Percentiles rank a stretch among this genome's conserved stretches.
phyloP scores from a whole-genome alignment of 2,797 vertebrate species.

The Aeoliscus strigatus region DNA sequence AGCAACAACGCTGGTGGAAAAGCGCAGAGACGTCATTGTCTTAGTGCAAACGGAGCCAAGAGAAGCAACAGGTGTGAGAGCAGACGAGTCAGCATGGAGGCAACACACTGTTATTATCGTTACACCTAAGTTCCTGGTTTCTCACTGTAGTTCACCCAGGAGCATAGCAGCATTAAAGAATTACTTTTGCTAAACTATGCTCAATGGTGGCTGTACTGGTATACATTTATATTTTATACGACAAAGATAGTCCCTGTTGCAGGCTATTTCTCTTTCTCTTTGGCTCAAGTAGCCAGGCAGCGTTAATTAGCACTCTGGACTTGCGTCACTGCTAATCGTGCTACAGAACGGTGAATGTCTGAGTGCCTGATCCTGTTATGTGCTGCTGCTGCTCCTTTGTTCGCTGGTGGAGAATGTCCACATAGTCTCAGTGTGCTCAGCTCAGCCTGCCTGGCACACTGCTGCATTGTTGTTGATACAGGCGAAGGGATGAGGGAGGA shows the following conservation, averaged over 20 bases:
- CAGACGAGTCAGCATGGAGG: conserved; percentile 1
- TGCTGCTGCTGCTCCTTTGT: conserved; percentile 47
- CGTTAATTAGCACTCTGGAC: conserved; percentile 41
- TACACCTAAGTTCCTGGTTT: neutral
- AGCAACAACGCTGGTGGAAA: too few relatives aligned
- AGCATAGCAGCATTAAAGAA: too few relatives aligned
- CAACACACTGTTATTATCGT: neutral
- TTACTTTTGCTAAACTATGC: too few relatives aligned
- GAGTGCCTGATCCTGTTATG: conserved; percentile 50
- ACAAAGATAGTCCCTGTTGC: conserved; percentile 29
- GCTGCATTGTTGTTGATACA: conserved; percentile 48
- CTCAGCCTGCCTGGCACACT: conserved; percentile 29
- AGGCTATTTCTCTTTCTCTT: conserved; percentile 8
- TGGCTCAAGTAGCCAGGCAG: conserved; percentile 24
- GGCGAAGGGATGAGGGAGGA: conserved; percentile 11
- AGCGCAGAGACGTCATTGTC: conserved; percentile 1
- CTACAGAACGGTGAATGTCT: conserved; percentile 41
- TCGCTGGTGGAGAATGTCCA: conserved; percentile 20
- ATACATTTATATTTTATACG: too few relatives aligned
- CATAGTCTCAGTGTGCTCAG: neutral
- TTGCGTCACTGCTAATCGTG: conserved; percentile 57
- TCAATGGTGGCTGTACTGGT: too few relatives aligned
- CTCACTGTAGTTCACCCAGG: neutral
- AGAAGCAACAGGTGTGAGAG: conserved; percentile 59
- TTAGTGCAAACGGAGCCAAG: conserved; percentile 12